Percentiles rank a stretch among this genome's conserved stretches.
Evolutionary conservation across 2,888 invertebrate genomes (phyloP).

Genomic region (Marronus borbonicus): DNA sequence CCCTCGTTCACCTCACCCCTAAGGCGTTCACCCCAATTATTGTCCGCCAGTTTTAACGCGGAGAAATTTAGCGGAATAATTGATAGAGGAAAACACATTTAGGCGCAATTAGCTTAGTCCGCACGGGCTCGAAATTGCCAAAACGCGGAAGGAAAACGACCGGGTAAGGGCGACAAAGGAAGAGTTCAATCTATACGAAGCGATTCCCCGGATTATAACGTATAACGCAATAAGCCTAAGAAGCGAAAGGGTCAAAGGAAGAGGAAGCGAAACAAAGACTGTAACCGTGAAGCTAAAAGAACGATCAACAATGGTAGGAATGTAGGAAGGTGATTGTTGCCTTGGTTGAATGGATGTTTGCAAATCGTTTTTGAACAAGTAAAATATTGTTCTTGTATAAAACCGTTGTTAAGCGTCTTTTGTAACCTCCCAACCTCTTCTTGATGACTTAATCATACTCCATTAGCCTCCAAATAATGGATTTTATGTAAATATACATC

Average conservation of each 20-base stretch:
- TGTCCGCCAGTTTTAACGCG: neutral
- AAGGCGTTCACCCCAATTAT: too few species aligned
- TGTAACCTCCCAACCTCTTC: too few species aligned
- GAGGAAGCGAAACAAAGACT: neutral
- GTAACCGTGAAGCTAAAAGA: neutral
- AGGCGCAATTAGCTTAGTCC: constrained; percentile 6
- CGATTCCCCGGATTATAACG: constrained; percentile 13
- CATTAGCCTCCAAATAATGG: too few species aligned
- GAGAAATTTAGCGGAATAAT: constrained; percentile 10
- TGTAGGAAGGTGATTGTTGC: neutral
- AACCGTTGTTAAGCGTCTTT: too few species aligned
- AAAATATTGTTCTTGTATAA: too few species aligned
- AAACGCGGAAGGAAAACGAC: neutral
- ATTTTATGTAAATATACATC: too few species aligned
- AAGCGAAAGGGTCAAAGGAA: neutral
- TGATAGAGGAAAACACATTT: constrained; percentile 17
- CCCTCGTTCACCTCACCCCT: neutral
- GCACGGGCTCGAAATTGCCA: constrained; percentile 2
- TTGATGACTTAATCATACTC: too few species aligned
- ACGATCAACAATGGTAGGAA: neutral
- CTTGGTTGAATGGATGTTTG: too few species aligned
- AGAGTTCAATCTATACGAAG: neutral
- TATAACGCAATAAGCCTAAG: constrained; percentile 29
- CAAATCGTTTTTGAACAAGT: too few species aligned
- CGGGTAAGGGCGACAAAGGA: constrained; percentile 1